Percentiles rank a stretch among this genome's conserved stretches.
Conservation (phyloP, 2,888 invertebrate genomes). For the Papilio gigon region DNA sequence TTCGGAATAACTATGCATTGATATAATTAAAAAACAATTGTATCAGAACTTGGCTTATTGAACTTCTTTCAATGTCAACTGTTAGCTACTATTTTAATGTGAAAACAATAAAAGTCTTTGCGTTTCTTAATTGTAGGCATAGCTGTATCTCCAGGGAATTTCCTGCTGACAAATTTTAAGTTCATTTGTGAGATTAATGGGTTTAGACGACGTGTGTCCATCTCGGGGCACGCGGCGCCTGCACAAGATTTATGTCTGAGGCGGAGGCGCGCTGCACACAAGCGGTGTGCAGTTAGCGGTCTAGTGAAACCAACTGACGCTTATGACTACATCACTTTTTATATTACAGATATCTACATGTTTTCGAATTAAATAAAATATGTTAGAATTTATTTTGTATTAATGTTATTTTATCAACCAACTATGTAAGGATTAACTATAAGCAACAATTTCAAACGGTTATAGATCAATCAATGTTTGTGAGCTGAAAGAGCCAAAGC, state of each 20-base stretch:
- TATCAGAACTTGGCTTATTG: neutral
- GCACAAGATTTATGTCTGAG: constrained; percentile 39
- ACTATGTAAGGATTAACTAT: too few relatives aligned
- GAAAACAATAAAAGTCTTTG: too few relatives aligned
- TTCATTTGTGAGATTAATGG: constrained; percentile 40
- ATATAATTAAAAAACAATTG: neutral
- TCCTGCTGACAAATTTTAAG: constrained; percentile 27
- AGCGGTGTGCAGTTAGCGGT: neutral
- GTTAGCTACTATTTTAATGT: neutral
- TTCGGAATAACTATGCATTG: neutral
- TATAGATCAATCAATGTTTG: neutral
- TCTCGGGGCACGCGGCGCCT: constrained; percentile 36
- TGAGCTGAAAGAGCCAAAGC: neutral
- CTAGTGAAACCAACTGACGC: neutral
- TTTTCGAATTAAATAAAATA: too few relatives aligned
- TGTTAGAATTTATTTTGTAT: too few relatives aligned
- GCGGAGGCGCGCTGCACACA: constrained; percentile 20
- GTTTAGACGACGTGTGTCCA: constrained; percentile 38
- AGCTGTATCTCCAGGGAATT: neutral
- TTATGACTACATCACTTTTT: neutral
- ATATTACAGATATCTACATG: neutral
- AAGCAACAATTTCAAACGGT: neutral
- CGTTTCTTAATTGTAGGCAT: neutral
- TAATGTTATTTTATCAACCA: too few relatives aligned
- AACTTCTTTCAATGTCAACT: neutral